Percentiles rank a stretch among this genome's conserved stretches.
phyloP scores from a whole-genome alignment of 2,888 invertebrate genomes.

The Apantesis nais region DNA sequence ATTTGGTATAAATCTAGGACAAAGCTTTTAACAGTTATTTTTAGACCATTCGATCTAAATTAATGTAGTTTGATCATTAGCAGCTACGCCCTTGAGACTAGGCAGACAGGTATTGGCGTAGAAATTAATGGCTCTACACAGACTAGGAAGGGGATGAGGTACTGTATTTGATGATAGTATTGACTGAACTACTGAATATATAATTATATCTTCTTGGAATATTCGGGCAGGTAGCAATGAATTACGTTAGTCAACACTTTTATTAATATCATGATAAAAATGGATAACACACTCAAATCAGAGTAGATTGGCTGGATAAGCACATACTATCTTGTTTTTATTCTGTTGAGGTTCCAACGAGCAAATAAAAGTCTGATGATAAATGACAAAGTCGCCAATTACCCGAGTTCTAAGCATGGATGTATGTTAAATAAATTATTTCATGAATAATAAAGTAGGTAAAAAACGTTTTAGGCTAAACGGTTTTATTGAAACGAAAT shows the following conservation, averaged over 20 bases:
- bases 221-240: neutral
- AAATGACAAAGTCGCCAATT: no score
- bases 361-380: no score
- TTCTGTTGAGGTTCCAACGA: no score
- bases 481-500: no score
- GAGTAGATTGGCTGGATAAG: no score
- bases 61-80: neutral
- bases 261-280: no score
- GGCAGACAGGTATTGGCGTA: slow-evolving; percentile 24
- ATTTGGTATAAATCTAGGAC: neutral
- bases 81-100: neutral
- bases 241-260: neutral
- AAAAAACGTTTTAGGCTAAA: no score
- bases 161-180: neutral
- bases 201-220: neutral
- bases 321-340: no score
- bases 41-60: neutral
- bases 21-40: neutral
- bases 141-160: slow-evolving; percentile 24
- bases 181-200: neutral
- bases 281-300: no score
- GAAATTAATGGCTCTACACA: slow-evolving; percentile 32
- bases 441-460: no score
- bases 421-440: no score
- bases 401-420: no score